Evolutionary conservation across 2,113 vertebrate species (phyloP).

Genomic region (Phalacrocorax brasilianus): DNA sequence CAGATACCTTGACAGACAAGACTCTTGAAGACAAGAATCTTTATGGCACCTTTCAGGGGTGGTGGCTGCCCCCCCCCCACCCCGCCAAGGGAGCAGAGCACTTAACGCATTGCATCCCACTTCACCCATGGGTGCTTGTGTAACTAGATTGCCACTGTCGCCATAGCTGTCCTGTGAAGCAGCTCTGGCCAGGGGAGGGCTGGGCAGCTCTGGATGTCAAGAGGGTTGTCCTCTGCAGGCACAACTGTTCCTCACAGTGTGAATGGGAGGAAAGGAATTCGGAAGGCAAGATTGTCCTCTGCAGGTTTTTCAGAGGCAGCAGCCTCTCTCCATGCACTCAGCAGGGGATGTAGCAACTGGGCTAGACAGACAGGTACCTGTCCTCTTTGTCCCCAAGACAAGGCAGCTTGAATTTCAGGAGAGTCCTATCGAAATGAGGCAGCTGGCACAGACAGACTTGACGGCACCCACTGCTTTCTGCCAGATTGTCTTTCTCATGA

Average conservation of each 20-base stretch:
- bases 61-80: neutral
- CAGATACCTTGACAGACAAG: neutral
- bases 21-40: neutral
- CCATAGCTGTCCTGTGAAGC: rapidly evolving
- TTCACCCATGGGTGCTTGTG: neutral
- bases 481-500: neutral
- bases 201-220: neutral
- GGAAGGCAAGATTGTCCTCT: neutral
- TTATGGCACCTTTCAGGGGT: neutral
- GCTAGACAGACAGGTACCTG: neutral
- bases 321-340: neutral
- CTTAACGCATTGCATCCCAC: neutral
- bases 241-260: neutral
- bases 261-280: neutral
- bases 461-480: neutral
- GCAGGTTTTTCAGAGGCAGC: neutral
- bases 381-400: neutral
- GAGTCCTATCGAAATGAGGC: neutral
- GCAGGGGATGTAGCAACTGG: neutral
- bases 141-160: neutral
- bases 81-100: neutral
- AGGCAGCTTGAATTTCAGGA: neutral
- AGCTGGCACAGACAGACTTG: neutral
- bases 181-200: neutral
- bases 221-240: neutral